Conservation (phyloP, 2,113 vertebrate species). For the Otus sunia region DNA sequence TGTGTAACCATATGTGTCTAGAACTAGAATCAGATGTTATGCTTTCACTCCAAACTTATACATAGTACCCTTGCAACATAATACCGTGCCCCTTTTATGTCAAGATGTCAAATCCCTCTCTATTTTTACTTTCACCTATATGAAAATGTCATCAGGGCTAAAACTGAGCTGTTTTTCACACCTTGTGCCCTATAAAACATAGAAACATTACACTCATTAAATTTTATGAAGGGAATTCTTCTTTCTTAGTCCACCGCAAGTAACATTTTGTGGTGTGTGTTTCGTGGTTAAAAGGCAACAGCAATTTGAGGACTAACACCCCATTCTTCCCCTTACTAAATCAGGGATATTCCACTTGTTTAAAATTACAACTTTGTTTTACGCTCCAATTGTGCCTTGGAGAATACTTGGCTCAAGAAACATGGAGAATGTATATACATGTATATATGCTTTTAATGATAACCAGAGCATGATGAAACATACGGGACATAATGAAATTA, state of each 20-base stretch:
- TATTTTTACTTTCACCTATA: conserved; percentile 51
- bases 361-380: conserved; percentile 1
- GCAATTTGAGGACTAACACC: background rate
- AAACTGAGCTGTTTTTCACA: conserved; percentile 61
- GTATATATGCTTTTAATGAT: background rate
- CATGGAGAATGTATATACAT: background rate
- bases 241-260: background rate
- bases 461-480: background rate
- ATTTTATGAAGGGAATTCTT: conserved; percentile 53
- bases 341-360: conserved; percentile 7
- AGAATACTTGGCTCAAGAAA: background rate
- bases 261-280: background rate
- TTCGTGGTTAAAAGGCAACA: conserved; percentile 28
- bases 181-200: conserved; percentile 26
- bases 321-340: background rate
- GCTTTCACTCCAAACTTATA: background rate
- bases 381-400: background rate
- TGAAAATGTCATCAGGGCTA: conserved; percentile 63
- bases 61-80: background rate
- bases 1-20: background rate
- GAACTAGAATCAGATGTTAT: conserved; percentile 56
- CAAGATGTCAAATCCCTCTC: conserved; percentile 37
- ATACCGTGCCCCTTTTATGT: conserved; percentile 6
- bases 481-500: background rate
- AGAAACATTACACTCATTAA: conserved; percentile 50